Percentiles rank a stretch among this genome's conserved stretches.
Conservation (phyloP, 2,888 invertebrate species). For the Ectemnius lituratus region DNA sequence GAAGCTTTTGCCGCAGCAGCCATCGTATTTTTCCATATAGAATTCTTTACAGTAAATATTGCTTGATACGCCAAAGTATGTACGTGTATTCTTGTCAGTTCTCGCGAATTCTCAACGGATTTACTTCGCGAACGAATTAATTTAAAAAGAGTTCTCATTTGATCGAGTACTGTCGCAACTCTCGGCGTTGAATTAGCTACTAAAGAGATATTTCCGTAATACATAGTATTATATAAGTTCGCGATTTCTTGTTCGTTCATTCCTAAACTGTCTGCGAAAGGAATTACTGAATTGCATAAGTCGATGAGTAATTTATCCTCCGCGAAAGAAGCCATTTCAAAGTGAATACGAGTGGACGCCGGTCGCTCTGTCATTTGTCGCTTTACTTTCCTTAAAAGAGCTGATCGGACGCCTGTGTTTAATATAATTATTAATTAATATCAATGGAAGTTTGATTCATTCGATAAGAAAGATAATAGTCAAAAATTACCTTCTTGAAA, state of each 20-base stretch:
- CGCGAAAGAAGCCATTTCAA: conserved; percentile 92
- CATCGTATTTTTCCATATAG: conserved; percentile 87
- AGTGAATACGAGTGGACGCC: conserved; percentile 84
- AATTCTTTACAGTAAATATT: conserved; percentile 84
- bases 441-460: conserved; percentile 42
- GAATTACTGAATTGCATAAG: conserved; percentile 84
- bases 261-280: conserved; percentile 89
- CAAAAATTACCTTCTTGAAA: conserved; percentile 80
- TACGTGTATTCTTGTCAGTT: conserved; percentile 87
- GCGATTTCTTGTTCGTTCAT: conserved; percentile 94
- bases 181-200: conserved; percentile 89
- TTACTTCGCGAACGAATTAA: conserved; percentile 79
- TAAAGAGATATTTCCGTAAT: conserved; percentile 85
- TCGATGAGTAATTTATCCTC: conserved; percentile 85
- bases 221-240: conserved; percentile 85
- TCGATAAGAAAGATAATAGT: too few species aligned
- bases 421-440: neutral
- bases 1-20: conserved; percentile 91
- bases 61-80: conserved; percentile 94
- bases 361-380: conserved; percentile 83
- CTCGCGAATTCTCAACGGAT: conserved; percentile 78
- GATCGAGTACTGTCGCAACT: conserved; percentile 88
- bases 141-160: conserved; percentile 86
- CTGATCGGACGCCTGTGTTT: conserved; percentile 82
- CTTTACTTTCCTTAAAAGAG: conserved; percentile 83